A percentile compares a stretch with the other conserved stretches of the same genome.
Conservation (phyloP, 2,888 invertebrate species). For the Lepas anatifera region DNA sequence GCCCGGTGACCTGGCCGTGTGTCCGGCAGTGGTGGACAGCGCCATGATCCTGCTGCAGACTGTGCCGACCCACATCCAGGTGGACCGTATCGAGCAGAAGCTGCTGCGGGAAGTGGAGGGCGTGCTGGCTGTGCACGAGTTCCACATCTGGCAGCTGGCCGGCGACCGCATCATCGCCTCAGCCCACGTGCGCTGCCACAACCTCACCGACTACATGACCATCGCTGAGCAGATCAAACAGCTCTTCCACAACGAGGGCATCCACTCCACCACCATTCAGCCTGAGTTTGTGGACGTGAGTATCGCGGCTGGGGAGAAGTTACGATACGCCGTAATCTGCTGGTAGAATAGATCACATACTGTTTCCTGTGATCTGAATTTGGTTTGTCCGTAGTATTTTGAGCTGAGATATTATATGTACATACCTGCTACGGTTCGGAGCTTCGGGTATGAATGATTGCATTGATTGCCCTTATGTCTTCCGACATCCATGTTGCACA, state of each 20-base stretch:
- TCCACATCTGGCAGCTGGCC: constrained; percentile 96
- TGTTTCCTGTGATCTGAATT: too few relatives aligned
- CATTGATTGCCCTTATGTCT: neutral
- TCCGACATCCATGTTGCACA: neutral
- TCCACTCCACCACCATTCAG: constrained; percentile 97
- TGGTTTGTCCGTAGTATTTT: too few relatives aligned
- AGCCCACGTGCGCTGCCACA: constrained; percentile 88
- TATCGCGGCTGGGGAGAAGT: too few relatives aligned
- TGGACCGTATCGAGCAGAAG: constrained; percentile 79
- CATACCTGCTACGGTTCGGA: too few relatives aligned
- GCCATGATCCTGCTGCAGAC: constrained; percentile 91
- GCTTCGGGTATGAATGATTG: constrained; percentile 27
- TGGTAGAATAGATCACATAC: too few relatives aligned
- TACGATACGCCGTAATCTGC: too few relatives aligned
- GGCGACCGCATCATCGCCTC: constrained; percentile 95
- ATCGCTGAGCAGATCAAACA: constrained; percentile 92
- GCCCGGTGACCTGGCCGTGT: too few relatives aligned
- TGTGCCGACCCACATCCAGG: constrained; percentile 95
- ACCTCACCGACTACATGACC: constrained; percentile 90
- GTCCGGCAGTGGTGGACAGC: constrained; percentile 64
- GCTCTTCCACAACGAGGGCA: constrained; percentile 96
- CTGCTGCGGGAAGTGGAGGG: constrained; percentile 83
- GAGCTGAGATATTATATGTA: too few relatives aligned
- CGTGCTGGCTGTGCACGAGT: constrained; percentile 90
- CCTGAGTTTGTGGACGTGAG: constrained; percentile 80